Evolutionary conservation across 1,140 invertebrate genomes (phyloP).

Genomic region (Leguminivora glycinivorella): DNA sequence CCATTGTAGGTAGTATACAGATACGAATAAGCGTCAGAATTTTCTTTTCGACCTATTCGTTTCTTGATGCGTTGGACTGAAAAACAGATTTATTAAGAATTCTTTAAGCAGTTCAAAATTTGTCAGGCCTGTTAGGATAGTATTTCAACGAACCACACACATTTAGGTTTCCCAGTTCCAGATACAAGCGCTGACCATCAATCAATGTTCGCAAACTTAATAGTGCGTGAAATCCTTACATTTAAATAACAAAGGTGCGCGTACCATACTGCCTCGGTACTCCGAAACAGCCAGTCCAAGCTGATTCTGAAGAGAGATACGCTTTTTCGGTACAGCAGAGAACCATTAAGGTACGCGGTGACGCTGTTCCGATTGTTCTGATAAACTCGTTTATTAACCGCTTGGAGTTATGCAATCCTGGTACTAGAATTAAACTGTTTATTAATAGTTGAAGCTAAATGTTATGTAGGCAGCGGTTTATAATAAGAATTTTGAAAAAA

Average conservation of each 20-base stretch:
- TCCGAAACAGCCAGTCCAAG: background rate
- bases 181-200: constrained; percentile 35
- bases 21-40: too few relatives aligned
- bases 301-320: background rate
- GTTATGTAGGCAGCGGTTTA: too few relatives aligned
- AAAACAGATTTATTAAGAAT: too few relatives aligned
- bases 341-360: background rate
- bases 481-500: too few relatives aligned
- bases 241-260: constrained; percentile 50
- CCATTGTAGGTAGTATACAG: too few relatives aligned
- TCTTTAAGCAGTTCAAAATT: too few relatives aligned
- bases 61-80: too few relatives aligned
- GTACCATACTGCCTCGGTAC: constrained; percentile 26
- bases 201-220: constrained; percentile 42
- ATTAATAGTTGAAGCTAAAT: too few relatives aligned
- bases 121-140: background rate
- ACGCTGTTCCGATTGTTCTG: constrained; percentile 20
- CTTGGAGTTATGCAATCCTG: constrained; percentile 1
- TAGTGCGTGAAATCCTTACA: constrained; percentile 49
- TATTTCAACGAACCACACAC: background rate
- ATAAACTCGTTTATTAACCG: constrained; percentile 24
- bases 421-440: constrained; percentile 8
- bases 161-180: background rate
- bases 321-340: background rate
- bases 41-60: too few relatives aligned